Percentiles rank a stretch among this genome's conserved stretches.
Conservation (phyloP, 2,797 vertebrate genomes). For the Florisuga fusca region DNA sequence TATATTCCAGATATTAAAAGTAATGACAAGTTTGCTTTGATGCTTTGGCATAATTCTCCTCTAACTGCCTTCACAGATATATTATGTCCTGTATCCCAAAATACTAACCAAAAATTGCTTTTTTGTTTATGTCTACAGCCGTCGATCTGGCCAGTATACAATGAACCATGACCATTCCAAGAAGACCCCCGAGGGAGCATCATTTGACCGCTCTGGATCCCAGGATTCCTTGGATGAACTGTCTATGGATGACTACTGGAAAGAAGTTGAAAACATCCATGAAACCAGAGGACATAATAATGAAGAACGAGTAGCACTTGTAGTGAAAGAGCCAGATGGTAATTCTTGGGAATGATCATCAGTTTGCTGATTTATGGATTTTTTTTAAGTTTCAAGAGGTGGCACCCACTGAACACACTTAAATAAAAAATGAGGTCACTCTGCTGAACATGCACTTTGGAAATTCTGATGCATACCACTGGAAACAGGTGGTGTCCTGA, state of each 20-base stretch:
- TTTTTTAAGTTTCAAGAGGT: constrained; percentile 6
- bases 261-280: constrained; percentile 92
- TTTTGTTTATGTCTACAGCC: constrained; percentile 72
- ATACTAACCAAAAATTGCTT: background rate
- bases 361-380: background rate
- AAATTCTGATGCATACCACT: background rate
- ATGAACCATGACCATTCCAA: constrained; percentile 81
- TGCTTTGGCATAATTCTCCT: background rate
- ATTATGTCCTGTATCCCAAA: background rate
- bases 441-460: background rate
- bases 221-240: constrained; percentile 96
- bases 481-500: background rate
- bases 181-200: constrained; percentile 61
- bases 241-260: constrained; percentile 93
- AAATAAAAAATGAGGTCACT: background rate
- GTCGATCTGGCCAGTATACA: constrained; percentile 86
- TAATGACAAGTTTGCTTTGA: background rate
- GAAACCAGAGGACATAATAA: constrained; percentile 80
- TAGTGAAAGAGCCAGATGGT: constrained; percentile 93
- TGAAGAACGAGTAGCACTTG: constrained; percentile 83
- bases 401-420: background rate
- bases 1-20: background rate
- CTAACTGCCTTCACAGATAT: background rate
- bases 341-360: constrained; percentile 31
- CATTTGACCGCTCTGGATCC: constrained; percentile 85